Percentiles rank a stretch among this genome's conserved stretches.
Evolutionary conservation across 2,888 invertebrate species (phyloP).

Genomic region (Sinotaia quadrata): DNA sequence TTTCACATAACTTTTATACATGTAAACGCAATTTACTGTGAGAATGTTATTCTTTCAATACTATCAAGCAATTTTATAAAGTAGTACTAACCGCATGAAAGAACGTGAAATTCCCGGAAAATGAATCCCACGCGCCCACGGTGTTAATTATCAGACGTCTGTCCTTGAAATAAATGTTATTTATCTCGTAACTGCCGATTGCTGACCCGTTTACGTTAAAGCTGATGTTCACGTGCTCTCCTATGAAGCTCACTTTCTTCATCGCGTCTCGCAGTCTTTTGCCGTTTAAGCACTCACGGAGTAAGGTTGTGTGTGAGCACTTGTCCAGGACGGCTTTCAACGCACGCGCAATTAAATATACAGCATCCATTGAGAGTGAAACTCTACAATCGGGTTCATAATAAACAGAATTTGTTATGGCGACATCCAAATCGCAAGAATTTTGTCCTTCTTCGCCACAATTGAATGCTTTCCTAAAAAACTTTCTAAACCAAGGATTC

Average conservation of each 20-base stretch:
- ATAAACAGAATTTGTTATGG: neutral
- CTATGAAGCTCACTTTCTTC: slow-evolving; percentile 17
- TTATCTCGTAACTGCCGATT: slow-evolving; percentile 33
- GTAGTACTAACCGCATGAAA: neutral
- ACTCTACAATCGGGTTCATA: slow-evolving; percentile 6
- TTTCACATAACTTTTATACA: no score
- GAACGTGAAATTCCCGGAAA: neutral
- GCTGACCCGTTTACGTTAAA: slow-evolving; percentile 40
- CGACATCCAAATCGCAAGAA: neutral
- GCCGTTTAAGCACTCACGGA: neutral
- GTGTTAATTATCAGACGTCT: neutral
- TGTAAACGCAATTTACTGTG: no score
- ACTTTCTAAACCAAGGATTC: slow-evolving; percentile 27
- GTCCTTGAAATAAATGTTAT: slow-evolving; percentile 12
- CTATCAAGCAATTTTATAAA: no score
- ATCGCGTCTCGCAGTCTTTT: neutral
- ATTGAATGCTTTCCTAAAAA: slow-evolving; percentile 2
- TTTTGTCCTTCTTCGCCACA: neutral
- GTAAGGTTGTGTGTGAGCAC: neutral
- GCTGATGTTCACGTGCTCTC: slow-evolving; percentile 31
- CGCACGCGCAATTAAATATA: neutral
- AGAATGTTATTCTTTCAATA: no score
- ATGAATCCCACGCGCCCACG: slow-evolving; percentile 1
- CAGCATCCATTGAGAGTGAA: slow-evolving; percentile 9
- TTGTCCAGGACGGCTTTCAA: neutral